Conservation (phyloP, 2,888 invertebrate species). For the Drosophila emarginata region DNA sequence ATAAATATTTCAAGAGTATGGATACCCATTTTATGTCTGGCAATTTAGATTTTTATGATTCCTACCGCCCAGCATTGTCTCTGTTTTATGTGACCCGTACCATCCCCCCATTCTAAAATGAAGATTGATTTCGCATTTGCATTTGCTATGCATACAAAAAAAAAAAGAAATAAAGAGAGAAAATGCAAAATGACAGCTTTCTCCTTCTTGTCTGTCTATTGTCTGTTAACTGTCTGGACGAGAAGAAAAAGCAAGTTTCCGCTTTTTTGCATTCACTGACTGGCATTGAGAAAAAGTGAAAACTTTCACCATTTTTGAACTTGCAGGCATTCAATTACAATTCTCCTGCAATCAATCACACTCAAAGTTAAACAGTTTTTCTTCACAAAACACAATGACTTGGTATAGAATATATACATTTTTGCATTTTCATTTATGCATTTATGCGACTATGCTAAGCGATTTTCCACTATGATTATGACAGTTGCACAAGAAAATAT, state of each 20-base stretch:
- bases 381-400: conserved; percentile 7
- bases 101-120: conserved; percentile 63
- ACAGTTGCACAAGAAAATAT: neutral
- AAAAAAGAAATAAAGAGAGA: conserved; percentile 25
- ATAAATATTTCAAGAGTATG: conserved; percentile 25
- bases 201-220: conserved; percentile 1
- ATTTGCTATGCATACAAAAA: conserved; percentile 47
- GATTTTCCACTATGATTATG: conserved; percentile 3
- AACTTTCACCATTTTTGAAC: conserved; percentile 51
- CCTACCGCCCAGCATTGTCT: conserved; percentile 40
- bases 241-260: conserved; percentile 22
- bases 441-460: conserved; percentile 8
- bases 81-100: conserved; percentile 39
- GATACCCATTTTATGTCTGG: conserved; percentile 54
- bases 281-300: conserved; percentile 45
- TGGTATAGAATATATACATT: conserved; percentile 11
- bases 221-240: conserved; percentile 58
- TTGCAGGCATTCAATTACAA: conserved; percentile 61
- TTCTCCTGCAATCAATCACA: conserved; percentile 66
- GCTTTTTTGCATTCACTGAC: conserved; percentile 9
- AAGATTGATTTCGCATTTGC: conserved; percentile 67
- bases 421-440: conserved; percentile 38
- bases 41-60: conserved; percentile 69
- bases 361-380: conserved; percentile 59
- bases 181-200: conserved; percentile 22